Evolutionary conservation across 2,888 invertebrate genomes (phyloP).

Genomic region (Pachliopta kotzebuea): DNA sequence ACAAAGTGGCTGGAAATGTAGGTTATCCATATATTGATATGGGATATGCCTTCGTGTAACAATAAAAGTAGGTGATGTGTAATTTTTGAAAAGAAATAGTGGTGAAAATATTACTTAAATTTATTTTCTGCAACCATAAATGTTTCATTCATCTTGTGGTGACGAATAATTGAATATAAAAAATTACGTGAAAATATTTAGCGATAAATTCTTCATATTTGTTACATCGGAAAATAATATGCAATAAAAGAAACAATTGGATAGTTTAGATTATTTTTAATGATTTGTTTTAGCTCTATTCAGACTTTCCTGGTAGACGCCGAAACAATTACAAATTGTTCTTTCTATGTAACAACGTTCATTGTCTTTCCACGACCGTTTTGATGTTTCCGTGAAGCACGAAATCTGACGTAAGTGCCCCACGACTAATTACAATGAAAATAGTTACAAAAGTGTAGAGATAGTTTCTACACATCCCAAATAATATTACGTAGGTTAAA

Average conservation of each 20-base stretch:
- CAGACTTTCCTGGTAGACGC: conserved; percentile 2
- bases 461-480: conserved; percentile 31
- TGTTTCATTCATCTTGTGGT: too few species aligned
- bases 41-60: too few species aligned
- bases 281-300: conserved; percentile 13
- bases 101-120: too few species aligned
- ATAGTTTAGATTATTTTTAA: background rate
- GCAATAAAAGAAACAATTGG: background rate
- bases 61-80: too few species aligned
- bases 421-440: conserved; percentile 36
- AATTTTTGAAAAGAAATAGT: too few species aligned
- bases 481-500: background rate
- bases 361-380: conserved; percentile 34
- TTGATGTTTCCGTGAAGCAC: conserved; percentile 59
- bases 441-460: conserved; percentile 38
- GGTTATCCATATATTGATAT: too few species aligned
- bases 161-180: too few species aligned
- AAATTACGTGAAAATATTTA: too few species aligned
- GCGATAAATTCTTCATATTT: background rate
- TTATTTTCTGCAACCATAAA: too few species aligned
- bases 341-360: conserved; percentile 23
- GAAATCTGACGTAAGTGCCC: conserved; percentile 44
- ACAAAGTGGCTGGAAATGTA: too few species aligned
- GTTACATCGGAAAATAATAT: background rate
- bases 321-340: conserved; percentile 28